Percentiles rank a stretch among this genome's conserved stretches.
phyloP scores from a whole-genome alignment of 2,797 vertebrate species.

The Sebastes steindachneri region DNA sequence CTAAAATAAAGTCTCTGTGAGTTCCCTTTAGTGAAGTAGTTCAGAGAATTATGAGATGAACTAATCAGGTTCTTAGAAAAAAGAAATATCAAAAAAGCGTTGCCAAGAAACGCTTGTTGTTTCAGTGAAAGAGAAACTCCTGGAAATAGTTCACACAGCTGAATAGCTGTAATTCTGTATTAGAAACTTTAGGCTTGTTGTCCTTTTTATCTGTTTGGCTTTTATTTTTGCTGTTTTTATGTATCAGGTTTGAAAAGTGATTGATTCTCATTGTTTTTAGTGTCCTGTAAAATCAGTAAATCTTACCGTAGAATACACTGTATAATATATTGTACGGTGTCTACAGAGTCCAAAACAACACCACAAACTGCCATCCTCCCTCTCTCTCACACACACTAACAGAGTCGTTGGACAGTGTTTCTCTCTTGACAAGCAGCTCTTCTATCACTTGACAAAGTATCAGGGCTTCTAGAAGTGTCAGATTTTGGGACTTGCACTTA shows the following conservation, averaged over 20 bases:
- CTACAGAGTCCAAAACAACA: neutral
- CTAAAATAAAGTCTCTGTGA: neutral
- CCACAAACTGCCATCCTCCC: neutral
- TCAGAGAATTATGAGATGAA: neutral
- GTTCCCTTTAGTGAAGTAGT: neutral
- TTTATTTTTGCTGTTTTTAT: neutral
- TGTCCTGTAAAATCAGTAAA: neutral
- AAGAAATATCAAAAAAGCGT: neutral
- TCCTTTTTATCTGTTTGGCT: neutral
- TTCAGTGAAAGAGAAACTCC: neutral
- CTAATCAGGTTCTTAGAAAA: neutral
- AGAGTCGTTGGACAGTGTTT: conserved; percentile 3
- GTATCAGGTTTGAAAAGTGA: neutral
- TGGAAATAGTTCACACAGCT: neutral
- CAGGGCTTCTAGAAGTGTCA: conserved; percentile 48
- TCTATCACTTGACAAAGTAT: conserved; percentile 52
- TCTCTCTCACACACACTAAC: neutral
- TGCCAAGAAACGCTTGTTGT: neutral
- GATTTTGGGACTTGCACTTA: conserved; percentile 57
- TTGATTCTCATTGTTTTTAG: neutral
- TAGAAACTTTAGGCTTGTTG: neutral
- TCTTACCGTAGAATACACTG: neutral
- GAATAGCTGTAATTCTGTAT: too few species aligned
- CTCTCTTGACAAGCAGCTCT: conserved; percentile 34
- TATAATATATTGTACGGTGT: too few species aligned